A percentile compares a stretch with the other conserved stretches of the same genome.
Evolutionary conservation across 2,113 vertebrate species (phyloP).

Genomic region (Zapornia atra): DNA sequence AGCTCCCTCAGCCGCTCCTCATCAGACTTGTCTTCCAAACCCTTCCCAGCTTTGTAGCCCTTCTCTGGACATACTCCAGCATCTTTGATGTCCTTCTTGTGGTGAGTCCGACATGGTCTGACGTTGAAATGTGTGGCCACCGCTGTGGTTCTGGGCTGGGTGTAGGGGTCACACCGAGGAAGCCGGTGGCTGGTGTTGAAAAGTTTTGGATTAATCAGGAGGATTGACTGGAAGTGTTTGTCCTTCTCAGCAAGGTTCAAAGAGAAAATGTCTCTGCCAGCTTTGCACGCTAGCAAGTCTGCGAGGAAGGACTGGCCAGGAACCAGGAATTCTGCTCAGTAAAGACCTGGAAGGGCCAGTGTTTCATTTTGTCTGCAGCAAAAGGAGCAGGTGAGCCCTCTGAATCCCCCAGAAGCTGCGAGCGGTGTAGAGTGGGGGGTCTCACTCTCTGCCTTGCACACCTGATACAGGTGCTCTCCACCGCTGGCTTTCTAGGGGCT

Average conservation of each 20-base stretch:
- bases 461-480: fast-evolving
- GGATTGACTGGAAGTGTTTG: not conserved
- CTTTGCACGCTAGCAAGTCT: not conserved
- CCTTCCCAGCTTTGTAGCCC: no score
- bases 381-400: not conserved
- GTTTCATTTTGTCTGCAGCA: not conserved
- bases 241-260: not conserved
- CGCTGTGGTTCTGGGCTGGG: not conserved
- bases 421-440: not conserved
- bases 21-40: no score
- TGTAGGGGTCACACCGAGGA: not conserved
- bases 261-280: not conserved
- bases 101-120: no score
- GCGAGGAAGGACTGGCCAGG: not conserved
- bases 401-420: not conserved
- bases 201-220: not conserved
- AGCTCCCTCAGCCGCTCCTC: no score
- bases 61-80: no score
- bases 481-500: not conserved
- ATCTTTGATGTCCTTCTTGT: no score
- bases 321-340: not conserved
- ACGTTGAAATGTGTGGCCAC: no score
- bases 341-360: not conserved
- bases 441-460: not conserved
- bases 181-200: not conserved